Percentiles rank a stretch among this genome's conserved stretches.
These are phyloP conservation scores for Hanleya hanleyi DNA, from an alignment of 2,888 invertebrate species.

Conservation along the genomic window DNA sequence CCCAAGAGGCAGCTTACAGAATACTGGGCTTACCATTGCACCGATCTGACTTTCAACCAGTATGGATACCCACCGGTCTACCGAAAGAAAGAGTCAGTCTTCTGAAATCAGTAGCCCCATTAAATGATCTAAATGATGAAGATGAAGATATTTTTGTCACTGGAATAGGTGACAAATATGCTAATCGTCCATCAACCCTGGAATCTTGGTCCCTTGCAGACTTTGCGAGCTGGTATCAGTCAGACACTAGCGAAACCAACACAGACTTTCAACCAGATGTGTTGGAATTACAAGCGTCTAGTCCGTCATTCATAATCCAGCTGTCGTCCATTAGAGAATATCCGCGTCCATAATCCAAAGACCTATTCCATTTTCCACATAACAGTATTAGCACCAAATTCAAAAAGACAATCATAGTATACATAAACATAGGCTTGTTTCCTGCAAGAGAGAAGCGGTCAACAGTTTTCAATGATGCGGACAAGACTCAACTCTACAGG, in stretches of 20 bases:
- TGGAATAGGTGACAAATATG: slow-evolving; percentile 14
- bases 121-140: slow-evolving; percentile 8
- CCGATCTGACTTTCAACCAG: slow-evolving; percentile 23
- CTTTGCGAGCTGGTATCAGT: background rate
- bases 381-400: too few species aligned
- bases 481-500: background rate
- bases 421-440: too few species aligned
- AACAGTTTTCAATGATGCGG: too few species aligned
- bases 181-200: background rate
- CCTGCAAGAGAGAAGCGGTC: too few species aligned
- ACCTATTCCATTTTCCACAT: too few species aligned
- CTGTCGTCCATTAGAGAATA: too few species aligned
- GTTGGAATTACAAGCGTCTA: too few species aligned
- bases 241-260: background rate
- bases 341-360: too few species aligned
- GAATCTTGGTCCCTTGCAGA: background rate
- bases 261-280: background rate
- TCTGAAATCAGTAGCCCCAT: slow-evolving; percentile 11
- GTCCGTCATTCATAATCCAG: too few species aligned
- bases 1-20: slow-evolving; percentile 27
- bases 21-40: slow-evolving; percentile 21
- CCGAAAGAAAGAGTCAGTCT: slow-evolving; percentile 8
- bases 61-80: slow-evolving; percentile 19
- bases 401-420: too few species aligned
- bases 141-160: slow-evolving; percentile 21